phyloP scores from a whole-genome alignment of 2,113 vertebrate genomes.

The Siniperca chuatsi region DNA sequence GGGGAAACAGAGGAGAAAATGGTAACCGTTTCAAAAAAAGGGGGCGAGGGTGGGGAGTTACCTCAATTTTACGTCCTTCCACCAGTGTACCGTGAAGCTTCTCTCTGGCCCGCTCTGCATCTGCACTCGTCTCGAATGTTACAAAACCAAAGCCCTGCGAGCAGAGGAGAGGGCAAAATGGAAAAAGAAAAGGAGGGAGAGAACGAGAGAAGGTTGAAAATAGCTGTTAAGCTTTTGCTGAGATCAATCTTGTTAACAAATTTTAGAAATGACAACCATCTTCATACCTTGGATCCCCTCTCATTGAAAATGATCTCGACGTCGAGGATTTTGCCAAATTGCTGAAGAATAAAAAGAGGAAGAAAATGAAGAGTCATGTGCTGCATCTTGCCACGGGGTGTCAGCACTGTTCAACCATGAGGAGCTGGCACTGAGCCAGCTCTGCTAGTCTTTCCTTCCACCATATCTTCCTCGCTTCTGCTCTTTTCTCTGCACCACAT shows the following conservation, averaged over 20 bases:
- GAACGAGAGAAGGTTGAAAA: background rate
- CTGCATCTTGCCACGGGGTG: slow-evolving; percentile 73
- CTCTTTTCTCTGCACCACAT: slow-evolving; percentile 62
- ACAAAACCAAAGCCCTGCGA: slow-evolving; percentile 99
- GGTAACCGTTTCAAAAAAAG: slow-evolving; percentile 37
- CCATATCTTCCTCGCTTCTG: slow-evolving; percentile 48
- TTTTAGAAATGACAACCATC: background rate
- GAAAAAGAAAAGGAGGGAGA: background rate
- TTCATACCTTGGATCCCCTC: slow-evolving; percentile 97
- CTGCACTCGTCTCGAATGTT: slow-evolving; percentile 97
- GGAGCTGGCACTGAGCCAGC: slow-evolving; percentile 62
- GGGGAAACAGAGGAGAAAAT: slow-evolving; percentile 71
- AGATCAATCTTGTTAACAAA: background rate
- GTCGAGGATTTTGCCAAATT: slow-evolving; percentile 99
- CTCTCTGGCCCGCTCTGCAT: slow-evolving; percentile 98
- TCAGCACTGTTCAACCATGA: slow-evolving; percentile 74
- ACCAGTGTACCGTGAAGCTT: slow-evolving; percentile 99
- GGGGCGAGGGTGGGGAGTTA: slow-evolving; percentile 69
- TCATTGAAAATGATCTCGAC: slow-evolving; percentile 99
- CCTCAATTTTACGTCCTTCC: slow-evolving; percentile 99
- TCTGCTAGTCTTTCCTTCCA: slow-evolving; percentile 51
- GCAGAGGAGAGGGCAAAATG: slow-evolving; percentile 1
- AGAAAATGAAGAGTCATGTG: slow-evolving; percentile 33
- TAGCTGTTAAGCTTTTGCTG: slow-evolving; percentile 5
- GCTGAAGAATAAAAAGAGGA: slow-evolving; percentile 83